Evolutionary conservation across 2,888 invertebrate species (phyloP).

Genomic region (Diplolepis rosae): DNA sequence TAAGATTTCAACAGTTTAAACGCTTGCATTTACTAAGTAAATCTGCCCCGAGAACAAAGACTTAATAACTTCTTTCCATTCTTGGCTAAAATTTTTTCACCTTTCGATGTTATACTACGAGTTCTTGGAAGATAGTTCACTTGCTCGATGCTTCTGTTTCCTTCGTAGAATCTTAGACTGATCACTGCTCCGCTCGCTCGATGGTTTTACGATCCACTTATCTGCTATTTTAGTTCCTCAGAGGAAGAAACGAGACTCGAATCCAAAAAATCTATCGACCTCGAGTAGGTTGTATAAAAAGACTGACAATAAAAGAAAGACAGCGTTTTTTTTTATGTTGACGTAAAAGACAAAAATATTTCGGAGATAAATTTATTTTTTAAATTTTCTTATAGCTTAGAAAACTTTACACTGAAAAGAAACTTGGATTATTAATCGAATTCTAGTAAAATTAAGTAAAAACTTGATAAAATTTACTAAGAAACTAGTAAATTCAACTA

Average conservation of each 20-base stretch:
- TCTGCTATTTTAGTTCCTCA: slow-evolving; percentile 16
- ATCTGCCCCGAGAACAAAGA: slow-evolving; percentile 12
- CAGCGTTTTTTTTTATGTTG: neutral
- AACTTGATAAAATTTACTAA: no score
- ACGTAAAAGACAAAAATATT: neutral
- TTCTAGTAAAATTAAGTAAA: no score
- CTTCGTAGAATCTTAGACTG: slow-evolving; percentile 16
- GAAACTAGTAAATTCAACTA: no score
- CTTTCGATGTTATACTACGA: slow-evolving; percentile 15
- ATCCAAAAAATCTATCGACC: neutral
- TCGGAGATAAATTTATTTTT: no score
- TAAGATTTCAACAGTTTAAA: neutral
- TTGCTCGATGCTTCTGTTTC: slow-evolving; percentile 15
- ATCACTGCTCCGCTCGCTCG: neutral
- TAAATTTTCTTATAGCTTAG: no score
- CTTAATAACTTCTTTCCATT: slow-evolving; percentile 14
- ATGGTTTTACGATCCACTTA: slow-evolving; percentile 27
- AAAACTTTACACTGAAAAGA: no score
- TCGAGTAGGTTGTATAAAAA: neutral
- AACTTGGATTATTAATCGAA: no score
- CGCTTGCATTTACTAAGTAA: slow-evolving; percentile 9
- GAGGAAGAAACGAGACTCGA: neutral
- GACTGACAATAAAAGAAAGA: neutral
- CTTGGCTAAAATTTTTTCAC: slow-evolving; percentile 11
- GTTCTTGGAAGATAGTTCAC: slow-evolving; percentile 22